Conservation (phyloP, 2,113 vertebrate species). For the Osmerus mordax region DNA sequence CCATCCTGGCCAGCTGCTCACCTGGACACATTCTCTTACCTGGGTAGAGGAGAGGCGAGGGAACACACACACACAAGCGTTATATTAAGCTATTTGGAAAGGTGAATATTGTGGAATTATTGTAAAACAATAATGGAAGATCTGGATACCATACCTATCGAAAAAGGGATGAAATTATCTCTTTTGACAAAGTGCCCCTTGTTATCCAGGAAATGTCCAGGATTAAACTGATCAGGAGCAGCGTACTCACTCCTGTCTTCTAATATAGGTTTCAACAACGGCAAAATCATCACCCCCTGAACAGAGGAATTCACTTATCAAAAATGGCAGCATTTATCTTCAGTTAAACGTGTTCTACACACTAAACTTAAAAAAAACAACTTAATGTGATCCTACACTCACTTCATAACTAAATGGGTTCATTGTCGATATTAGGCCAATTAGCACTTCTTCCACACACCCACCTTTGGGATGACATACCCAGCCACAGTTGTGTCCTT, state of each 20-base stretch:
- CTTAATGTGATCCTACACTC: too few relatives aligned
- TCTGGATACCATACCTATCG: constrained; percentile 17
- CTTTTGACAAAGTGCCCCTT: constrained; percentile 34
- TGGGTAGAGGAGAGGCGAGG: not conserved
- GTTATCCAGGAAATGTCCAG: constrained; percentile 36
- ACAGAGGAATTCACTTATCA: constrained; percentile 27
- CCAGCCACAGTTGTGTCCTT: constrained; percentile 46
- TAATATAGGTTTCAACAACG: constrained; percentile 31
- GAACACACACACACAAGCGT: not conserved
- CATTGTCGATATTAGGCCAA: not conserved
- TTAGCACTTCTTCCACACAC: not conserved
- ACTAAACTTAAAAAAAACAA: not conserved
- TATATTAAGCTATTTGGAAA: not conserved
- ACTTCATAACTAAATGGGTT: too few relatives aligned
- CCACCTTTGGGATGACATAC: constrained; percentile 41
- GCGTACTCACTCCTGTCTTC: constrained; percentile 25
- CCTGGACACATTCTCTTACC: constrained; percentile 6
- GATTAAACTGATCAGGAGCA: constrained; percentile 28
- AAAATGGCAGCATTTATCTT: not conserved
- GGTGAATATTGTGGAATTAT: too few relatives aligned
- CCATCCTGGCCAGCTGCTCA: constrained; percentile 1
- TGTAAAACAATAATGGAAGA: too few relatives aligned
- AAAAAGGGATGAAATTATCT: constrained; percentile 40
- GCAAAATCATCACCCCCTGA: constrained; percentile 39
- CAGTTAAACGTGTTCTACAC: not conserved